Percentiles rank a stretch among this genome's conserved stretches.
These are phyloP conservation scores for Trididemnum nubilum DNA, from an alignment of 23 tunicate genomes.

Conservation along the genomic window DNA sequence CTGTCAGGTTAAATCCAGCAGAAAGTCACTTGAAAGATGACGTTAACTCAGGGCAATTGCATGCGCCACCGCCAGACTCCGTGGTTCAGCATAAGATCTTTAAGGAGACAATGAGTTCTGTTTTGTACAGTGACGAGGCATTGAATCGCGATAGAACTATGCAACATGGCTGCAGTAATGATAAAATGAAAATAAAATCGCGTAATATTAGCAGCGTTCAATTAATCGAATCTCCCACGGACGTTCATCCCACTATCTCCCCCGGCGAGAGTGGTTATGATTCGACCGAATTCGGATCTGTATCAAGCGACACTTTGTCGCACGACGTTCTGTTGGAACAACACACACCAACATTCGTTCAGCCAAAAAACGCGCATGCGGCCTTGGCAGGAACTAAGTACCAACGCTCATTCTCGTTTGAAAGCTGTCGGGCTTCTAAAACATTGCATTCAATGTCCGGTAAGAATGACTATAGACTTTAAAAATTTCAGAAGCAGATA, in stretches of 20 bases:
- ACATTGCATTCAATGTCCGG: background rate
- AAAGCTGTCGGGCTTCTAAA: background rate
- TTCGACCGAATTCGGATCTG: conserved; percentile 59
- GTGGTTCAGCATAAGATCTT: conserved; percentile 17
- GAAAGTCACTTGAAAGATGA: background rate
- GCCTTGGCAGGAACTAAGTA: conserved; percentile 60
- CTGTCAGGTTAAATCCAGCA: conserved; percentile 57
- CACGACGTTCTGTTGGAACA: conserved; percentile 10
- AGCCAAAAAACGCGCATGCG: conserved; percentile 83
- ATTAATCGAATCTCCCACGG: conserved; percentile 36
- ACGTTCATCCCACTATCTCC: conserved; percentile 70
- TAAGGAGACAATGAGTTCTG: conserved; percentile 56
- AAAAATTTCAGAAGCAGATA: too few relatives aligned
- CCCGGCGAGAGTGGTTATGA: conserved; percentile 94
- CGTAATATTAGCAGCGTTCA: background rate
- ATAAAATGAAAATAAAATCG: background rate
- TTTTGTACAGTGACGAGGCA: conserved; percentile 31
- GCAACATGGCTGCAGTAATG: background rate
- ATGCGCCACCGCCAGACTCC: background rate
- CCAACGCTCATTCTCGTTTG: background rate
- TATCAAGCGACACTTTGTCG: conserved; percentile 22
- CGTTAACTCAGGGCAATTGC: too few relatives aligned
- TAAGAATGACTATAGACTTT: too few relatives aligned
- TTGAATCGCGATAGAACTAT: background rate
- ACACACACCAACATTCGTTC: conserved; percentile 3